These are phyloP conservation scores for Mus musculus DNA, from an alignment of 2,113 vertebrate species.

Conservation along the genomic window DNA sequence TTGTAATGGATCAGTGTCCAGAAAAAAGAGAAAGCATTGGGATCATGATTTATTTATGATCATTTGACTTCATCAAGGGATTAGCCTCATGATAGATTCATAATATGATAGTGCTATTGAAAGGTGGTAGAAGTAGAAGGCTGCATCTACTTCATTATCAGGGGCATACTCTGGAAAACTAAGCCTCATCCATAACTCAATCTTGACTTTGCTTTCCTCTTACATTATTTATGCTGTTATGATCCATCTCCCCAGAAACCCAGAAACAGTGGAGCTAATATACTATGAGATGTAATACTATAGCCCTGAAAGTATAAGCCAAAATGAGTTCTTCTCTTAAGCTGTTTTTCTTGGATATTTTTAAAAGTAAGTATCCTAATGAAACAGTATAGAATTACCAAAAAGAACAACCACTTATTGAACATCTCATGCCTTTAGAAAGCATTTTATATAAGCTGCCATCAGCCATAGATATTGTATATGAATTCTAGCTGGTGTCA, in stretches of 20 bases:
- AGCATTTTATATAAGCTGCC: not conserved
- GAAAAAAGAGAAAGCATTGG: too few relatives aligned
- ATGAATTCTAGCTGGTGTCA: not conserved
- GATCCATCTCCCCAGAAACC: not conserved
- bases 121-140: not conserved
- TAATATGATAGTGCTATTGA: not conserved
- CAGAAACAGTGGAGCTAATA: not conserved
- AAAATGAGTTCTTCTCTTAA: not conserved
- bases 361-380: not conserved
- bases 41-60: not conserved
- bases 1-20: not conserved
- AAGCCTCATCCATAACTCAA: not conserved
- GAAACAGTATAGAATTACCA: not conserved
- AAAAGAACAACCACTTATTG: not conserved
- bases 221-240: not conserved
- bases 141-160: not conserved
- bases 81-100: not conserved
- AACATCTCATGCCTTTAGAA: not conserved
- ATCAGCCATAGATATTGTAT: not conserved
- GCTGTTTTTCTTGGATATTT: not conserved
- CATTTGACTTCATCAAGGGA: not conserved
- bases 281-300: not conserved
- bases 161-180: not conserved
- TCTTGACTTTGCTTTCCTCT: not conserved
- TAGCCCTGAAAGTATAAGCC: not conserved